Conservation (phyloP, 1,140 invertebrate species). For the Tyrophagus putrescentiae region DNA sequence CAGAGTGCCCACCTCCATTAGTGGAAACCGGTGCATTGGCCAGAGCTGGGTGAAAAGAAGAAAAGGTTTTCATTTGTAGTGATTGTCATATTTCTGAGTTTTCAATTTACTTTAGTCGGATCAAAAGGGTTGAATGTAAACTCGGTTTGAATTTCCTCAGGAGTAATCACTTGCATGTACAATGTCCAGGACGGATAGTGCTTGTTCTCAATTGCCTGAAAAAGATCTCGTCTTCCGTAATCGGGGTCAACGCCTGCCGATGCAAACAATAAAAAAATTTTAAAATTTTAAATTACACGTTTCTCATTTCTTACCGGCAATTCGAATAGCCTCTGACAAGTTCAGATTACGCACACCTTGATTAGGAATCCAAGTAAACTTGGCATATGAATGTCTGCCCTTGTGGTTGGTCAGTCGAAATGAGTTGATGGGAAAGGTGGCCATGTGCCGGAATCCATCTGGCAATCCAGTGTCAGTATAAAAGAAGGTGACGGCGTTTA, state of each 20-base stretch:
- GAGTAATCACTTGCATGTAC: conserved; percentile 47
- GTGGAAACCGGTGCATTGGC: conserved; percentile 72
- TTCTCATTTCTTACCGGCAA: conserved; percentile 45
- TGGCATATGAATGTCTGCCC: conserved; percentile 61
- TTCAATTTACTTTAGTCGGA: conserved; percentile 53
- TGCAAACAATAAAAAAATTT: conserved; percentile 40
- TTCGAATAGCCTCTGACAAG: conserved; percentile 50
- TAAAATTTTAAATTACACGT: not conserved
- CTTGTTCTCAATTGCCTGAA: conserved; percentile 65
- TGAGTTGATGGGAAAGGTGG: conserved; percentile 87
- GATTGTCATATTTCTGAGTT: not conserved
- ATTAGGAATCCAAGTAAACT: conserved; percentile 69
- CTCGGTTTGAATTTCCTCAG: conserved; percentile 39
- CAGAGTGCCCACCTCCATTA: conserved; percentile 77
- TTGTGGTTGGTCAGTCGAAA: conserved; percentile 83
- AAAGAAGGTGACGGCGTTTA: conserved; percentile 70
- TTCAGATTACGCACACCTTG: conserved; percentile 75
- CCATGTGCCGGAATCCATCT: conserved; percentile 82
- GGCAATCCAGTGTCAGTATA: conserved; percentile 84
- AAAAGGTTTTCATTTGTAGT: not conserved
- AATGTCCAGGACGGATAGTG: conserved; percentile 67
- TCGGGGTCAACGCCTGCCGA: conserved; percentile 61
- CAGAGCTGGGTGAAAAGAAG: conserved; percentile 44
- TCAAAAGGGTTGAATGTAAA: conserved; percentile 76
- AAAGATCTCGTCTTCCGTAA: conserved; percentile 68